Conservation (phyloP, 2,888 invertebrate species). For the Acanthosepion pharaonis region DNA sequence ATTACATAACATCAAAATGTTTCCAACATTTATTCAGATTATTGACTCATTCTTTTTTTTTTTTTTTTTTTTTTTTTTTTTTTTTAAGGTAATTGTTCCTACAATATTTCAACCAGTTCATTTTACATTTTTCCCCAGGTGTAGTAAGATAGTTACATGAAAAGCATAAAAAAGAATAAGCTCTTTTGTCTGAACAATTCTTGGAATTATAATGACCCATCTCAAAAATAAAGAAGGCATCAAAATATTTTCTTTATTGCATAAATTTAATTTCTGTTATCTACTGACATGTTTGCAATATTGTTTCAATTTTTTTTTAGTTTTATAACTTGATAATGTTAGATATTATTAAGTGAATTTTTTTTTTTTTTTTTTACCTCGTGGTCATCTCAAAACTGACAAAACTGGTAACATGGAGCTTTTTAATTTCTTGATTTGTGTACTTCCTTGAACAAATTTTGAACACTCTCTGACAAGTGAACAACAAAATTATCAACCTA, state of each 20-base stretch:
- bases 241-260: neutral
- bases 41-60: neutral
- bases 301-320: neutral
- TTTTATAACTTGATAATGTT: neutral
- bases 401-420: constrained; percentile 17
- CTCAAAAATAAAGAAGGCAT: neutral
- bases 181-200: neutral
- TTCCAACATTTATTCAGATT: neutral
- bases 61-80: too few species aligned
- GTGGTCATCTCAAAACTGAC: neutral
- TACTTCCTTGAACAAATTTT: neutral
- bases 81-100: too few species aligned
- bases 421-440: neutral
- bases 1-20: neutral
- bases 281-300: neutral
- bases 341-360: neutral
- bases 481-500: neutral
- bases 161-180: neutral
- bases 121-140: neutral
- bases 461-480: neutral
- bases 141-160: neutral
- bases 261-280: neutral
- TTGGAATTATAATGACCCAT: neutral
- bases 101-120: neutral
- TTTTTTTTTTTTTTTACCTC: neutral